These are phyloP conservation scores for Octodonta nipae DNA, from an alignment of 2,888 invertebrate genomes.

Conservation along the genomic window DNA sequence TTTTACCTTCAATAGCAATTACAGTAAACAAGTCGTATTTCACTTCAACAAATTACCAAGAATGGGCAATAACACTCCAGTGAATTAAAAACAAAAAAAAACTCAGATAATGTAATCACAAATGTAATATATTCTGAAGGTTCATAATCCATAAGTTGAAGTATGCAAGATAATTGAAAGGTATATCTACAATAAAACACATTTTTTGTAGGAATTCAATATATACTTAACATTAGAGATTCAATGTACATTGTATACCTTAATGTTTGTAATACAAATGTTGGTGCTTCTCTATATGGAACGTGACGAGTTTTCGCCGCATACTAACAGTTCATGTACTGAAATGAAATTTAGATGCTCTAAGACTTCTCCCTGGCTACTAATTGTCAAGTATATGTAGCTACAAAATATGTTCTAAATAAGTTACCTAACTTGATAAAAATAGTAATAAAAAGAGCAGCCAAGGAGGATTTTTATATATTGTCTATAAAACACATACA, in stretches of 20 bases:
- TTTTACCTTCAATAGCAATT: no score
- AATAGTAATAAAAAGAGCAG: slow-evolving; percentile 22
- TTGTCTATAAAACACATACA: slow-evolving; percentile 36
- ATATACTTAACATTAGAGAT: slow-evolving; percentile 30
- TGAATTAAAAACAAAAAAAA: no score
- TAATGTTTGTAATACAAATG: slow-evolving; percentile 31
- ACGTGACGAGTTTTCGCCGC: not conserved
- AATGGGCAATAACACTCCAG: no score
- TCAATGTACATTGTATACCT: slow-evolving; percentile 30
- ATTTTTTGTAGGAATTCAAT: slow-evolving; percentile 20
- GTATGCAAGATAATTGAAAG: no score
- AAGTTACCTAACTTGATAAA: slow-evolving; percentile 5
- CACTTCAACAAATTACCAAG: no score
- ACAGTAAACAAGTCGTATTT: no score
- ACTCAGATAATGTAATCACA: no score
- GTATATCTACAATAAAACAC: slow-evolving; percentile 19
- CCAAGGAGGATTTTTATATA: slow-evolving; percentile 32
- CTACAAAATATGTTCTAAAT: slow-evolving; percentile 9
- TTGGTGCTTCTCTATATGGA: slow-evolving; percentile 36
- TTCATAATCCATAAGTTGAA: no score
- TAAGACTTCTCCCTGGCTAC: slow-evolving; percentile 22
- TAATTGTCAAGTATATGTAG: slow-evolving; percentile 8
- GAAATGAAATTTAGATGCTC: slow-evolving; percentile 1
- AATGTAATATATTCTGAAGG: no score
- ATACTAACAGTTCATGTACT: slow-evolving; percentile 9